Evolutionary conservation across 1,140 invertebrate species (phyloP).

Genomic region (Microplitis mediator): DNA sequence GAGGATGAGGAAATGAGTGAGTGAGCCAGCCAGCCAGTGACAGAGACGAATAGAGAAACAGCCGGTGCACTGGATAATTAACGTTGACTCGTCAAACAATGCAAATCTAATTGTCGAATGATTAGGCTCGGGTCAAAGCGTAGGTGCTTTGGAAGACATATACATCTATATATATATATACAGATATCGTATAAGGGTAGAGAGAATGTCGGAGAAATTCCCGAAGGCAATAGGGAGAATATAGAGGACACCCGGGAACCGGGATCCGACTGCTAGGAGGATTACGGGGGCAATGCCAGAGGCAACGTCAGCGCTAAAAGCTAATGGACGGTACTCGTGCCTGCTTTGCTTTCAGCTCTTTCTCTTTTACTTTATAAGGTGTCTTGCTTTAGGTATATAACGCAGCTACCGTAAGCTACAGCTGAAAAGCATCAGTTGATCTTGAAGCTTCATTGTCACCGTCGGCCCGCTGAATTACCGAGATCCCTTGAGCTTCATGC

Average conservation of each 20-base stretch:
- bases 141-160: neutral
- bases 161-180: neutral
- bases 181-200: neutral
- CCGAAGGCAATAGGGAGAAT: neutral
- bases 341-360: neutral
- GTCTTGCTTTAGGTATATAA: neutral
- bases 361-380: conserved; percentile 7
- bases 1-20: neutral
- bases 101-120: conserved; percentile 27
- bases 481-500: too few species aligned
- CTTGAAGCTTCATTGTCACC: too few species aligned
- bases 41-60: neutral
- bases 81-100: conserved; percentile 15
- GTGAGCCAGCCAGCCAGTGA: neutral
- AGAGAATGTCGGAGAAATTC: conserved; percentile 9
- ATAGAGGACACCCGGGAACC: conserved; percentile 1
- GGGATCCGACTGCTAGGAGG: neutral
- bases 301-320: conserved; percentile 28
- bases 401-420: too few species aligned
- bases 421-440: too few species aligned
- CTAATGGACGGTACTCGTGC: conserved; percentile 23
- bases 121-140: conserved; percentile 8
- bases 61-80: conserved; percentile 20
- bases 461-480: too few species aligned
- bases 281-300: conserved; percentile 12